Percentiles rank a stretch among this genome's conserved stretches.
These are phyloP conservation scores for Pseudochaenichthys georgianus DNA, from an alignment of 2,797 vertebrate species.

Conservation along the genomic window DNA sequence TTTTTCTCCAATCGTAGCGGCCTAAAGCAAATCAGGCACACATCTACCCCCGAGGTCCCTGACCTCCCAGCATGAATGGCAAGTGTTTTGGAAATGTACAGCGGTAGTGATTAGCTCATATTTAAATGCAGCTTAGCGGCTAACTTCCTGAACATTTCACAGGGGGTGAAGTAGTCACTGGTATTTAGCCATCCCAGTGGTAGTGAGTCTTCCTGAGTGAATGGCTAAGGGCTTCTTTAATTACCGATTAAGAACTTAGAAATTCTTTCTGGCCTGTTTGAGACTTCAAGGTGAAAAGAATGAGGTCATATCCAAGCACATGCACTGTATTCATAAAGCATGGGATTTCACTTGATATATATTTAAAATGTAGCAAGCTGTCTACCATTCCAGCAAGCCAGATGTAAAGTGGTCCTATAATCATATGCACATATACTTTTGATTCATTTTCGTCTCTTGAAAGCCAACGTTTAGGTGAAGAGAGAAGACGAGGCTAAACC, in stretches of 20 bases:
- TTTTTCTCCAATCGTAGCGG: constrained; percentile 33
- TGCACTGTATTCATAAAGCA: not conserved
- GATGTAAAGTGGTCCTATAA: constrained; percentile 5
- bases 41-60: constrained; percentile 68
- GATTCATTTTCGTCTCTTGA: constrained; percentile 22
- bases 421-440: constrained; percentile 8
- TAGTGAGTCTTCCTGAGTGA: constrained; percentile 56
- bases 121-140: constrained; percentile 80
- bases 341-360: constrained; percentile 6
- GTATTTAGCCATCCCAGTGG: constrained; percentile 63
- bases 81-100: constrained; percentile 75
- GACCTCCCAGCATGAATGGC: constrained; percentile 74
- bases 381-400: constrained; percentile 15
- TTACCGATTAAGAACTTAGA: constrained; percentile 51
- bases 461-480: constrained; percentile 41
- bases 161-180: constrained; percentile 57
- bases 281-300: constrained; percentile 29
- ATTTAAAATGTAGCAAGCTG: constrained; percentile 11
- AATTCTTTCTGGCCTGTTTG: constrained; percentile 38
- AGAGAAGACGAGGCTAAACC: constrained; percentile 50
- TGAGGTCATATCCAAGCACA: constrained; percentile 27
- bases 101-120: constrained; percentile 77
- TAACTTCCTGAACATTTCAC: constrained; percentile 72
- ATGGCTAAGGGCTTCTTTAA: constrained; percentile 45
- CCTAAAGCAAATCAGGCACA: constrained; percentile 58